Evolutionary conservation across 2,888 invertebrate species (phyloP).

Genomic region (Dioctria linearis): DNA sequence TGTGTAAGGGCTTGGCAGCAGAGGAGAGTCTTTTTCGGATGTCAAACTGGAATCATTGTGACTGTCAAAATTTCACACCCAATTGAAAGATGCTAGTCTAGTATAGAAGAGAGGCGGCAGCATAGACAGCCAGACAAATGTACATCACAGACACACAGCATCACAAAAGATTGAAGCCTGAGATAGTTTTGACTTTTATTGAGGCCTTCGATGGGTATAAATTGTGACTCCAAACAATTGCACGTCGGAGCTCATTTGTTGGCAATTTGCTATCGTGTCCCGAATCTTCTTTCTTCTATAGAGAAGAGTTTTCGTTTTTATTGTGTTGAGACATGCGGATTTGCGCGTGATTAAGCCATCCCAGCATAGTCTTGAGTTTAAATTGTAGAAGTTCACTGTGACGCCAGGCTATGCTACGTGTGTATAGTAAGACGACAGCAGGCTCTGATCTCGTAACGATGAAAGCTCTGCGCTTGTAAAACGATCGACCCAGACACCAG

Average conservation of each 20-base stretch:
- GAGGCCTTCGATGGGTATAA: slow-evolving; percentile 29
- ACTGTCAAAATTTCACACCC: slow-evolving; percentile 41
- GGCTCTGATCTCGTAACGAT: too few relatives aligned
- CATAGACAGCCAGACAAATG: slow-evolving; percentile 24
- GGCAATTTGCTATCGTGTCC: slow-evolving; percentile 33
- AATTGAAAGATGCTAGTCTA: slow-evolving; percentile 40
- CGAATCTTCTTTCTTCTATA: neutral
- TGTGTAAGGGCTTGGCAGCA: too few relatives aligned
- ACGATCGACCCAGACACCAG: neutral
- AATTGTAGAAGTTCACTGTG: neutral
- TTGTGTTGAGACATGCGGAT: slow-evolving; percentile 24
- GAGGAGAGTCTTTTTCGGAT: too few relatives aligned
- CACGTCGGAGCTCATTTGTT: slow-evolving; percentile 31
- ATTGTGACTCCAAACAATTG: slow-evolving; percentile 13
- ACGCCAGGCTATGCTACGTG: too few relatives aligned
- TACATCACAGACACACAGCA: neutral
- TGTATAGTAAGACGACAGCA: neutral
- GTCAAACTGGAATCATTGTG: slow-evolving; percentile 2
- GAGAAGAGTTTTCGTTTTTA: slow-evolving; percentile 6
- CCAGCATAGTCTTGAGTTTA: neutral
- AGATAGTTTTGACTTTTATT: slow-evolving; percentile 48
- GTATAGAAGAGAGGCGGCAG: neutral
- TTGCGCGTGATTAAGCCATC: slow-evolving; percentile 48
- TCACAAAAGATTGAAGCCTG: slow-evolving; percentile 32
- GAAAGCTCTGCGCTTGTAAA: too few relatives aligned